Conservation (phyloP, 2,888 invertebrate genomes). For the Iphiclides podalirius region DNA sequence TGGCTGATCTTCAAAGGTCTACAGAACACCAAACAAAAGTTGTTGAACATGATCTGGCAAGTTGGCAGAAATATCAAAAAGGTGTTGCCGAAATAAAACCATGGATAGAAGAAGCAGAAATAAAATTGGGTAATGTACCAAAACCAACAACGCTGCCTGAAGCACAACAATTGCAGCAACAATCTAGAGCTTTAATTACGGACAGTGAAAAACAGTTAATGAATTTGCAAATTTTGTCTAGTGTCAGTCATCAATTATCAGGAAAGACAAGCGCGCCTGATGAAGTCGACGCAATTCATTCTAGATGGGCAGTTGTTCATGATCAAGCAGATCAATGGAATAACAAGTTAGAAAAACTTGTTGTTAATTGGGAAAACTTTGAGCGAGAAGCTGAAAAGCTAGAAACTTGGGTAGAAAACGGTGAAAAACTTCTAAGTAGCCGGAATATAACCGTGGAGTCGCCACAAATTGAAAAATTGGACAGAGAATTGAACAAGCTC, state of each 20-base stretch:
- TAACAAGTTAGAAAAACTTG: constrained; percentile 88
- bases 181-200: constrained; percentile 85
- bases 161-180: constrained; percentile 87
- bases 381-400: constrained; percentile 88
- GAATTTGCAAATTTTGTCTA: constrained; percentile 86
- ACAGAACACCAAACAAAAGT: constrained; percentile 88
- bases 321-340: constrained; percentile 89
- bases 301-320: constrained; percentile 91
- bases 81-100: constrained; percentile 90
- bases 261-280: constrained; percentile 89
- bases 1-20: constrained; percentile 87
- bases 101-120: constrained; percentile 93
- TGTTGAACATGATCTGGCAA: constrained; percentile 88
- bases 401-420: constrained; percentile 87
- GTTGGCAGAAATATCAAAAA: constrained; percentile 92
- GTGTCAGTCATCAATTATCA: constrained; percentile 86
- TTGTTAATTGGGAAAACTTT: constrained; percentile 90
- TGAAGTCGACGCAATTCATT: constrained; percentile 91
- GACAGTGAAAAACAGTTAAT: constrained; percentile 89
- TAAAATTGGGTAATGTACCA: constrained; percentile 85
- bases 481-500: constrained; percentile 86
- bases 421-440: constrained; percentile 81
- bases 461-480: constrained; percentile 87
- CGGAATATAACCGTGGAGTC: constrained; percentile 82
- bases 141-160: constrained; percentile 90